Base-by-base conservation (phyloP, 2,113 vertebrate species). In the Cheilinus undulatus region DNA sequence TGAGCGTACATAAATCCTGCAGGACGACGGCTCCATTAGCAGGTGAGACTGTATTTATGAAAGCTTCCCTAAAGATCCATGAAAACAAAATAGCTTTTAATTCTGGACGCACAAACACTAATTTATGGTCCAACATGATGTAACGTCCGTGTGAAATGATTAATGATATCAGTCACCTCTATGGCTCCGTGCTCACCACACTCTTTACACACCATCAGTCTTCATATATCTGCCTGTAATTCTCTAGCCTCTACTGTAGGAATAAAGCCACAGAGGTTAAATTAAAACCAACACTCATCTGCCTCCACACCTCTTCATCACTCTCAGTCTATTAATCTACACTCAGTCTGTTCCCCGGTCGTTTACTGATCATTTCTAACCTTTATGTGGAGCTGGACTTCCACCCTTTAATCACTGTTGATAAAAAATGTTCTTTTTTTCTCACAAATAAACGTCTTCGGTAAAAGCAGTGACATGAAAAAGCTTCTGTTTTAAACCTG, bases 211-310 rank as follows among this genome's bases (percentile, higher is more conserved):
- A 42, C 19, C 64, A 61, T 54, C 49, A 34, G 58, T 45, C 59
- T 70, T 77, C 52, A 70, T 52, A 23, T 45, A 28, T 36, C 66
- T 64, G 40, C 40, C 40, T 17, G 40, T 14, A 27, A 27, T 63
- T 34, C 17, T 56, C 50, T 56, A 22, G 45, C 51, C 22, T 70
- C 36, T 43, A 9, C 15, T 54, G 42, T 45, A 45, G 19, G 26
- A n/a, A 15, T 12, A 1, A 8, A 64, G 27, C 50, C 22, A 22
- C 6, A 14, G 26, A 76, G 26, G 42, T 68, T 54, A 63, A 49
- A 76, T 61, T 40, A 48, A 61, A 66, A 60, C 23, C 9, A 27
- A 38, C 61, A 24, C 30, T 54, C 34, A 7, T 30, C 34, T 43
- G 42, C 22, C 57, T 63, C 32, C n/a, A 1, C 28, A 23, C 20